Percentiles rank a stretch among this genome's conserved stretches.
Conservation (phyloP, 2,797 vertebrate genomes). For the Thamnophis elegans region DNA sequence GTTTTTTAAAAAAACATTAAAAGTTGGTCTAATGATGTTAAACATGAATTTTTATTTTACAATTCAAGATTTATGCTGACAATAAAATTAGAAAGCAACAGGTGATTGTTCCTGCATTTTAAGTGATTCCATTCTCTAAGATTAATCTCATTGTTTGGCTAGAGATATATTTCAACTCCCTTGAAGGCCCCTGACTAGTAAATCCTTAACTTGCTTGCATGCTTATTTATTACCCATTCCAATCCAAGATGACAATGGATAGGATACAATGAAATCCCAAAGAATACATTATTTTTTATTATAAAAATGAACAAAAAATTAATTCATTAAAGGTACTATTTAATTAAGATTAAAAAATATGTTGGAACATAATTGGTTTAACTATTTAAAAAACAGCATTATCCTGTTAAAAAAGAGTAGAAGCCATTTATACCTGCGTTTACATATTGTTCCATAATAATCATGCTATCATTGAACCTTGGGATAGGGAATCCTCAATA, state of each 20-base stretch:
- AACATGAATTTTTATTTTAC: not conserved
- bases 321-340: not conserved
- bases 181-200: not conserved
- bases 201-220: not conserved
- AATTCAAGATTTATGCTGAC: not conserved
- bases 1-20: not conserved
- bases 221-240: not conserved
- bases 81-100: conserved; percentile 22
- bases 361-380: not conserved
- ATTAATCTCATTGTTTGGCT: not conserved
- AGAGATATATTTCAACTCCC: not conserved
- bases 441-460: not conserved
- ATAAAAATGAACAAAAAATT: not conserved
- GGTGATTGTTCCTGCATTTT: not conserved
- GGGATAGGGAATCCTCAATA: not conserved
- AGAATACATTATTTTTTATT: not conserved
- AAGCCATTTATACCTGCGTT: not conserved
- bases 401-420: not conserved
- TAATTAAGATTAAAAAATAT: not conserved
- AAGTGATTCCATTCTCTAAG: not conserved
- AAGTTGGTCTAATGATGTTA: not conserved
- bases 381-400: not conserved
- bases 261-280: not conserved
- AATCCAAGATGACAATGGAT: not conserved
- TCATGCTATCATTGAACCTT: not conserved